Evolutionary conservation across 1,140 invertebrate genomes (phyloP), one percentile per base, ranked within the genome.

Genomic region (Himalopsyche phryganea): DNA sequence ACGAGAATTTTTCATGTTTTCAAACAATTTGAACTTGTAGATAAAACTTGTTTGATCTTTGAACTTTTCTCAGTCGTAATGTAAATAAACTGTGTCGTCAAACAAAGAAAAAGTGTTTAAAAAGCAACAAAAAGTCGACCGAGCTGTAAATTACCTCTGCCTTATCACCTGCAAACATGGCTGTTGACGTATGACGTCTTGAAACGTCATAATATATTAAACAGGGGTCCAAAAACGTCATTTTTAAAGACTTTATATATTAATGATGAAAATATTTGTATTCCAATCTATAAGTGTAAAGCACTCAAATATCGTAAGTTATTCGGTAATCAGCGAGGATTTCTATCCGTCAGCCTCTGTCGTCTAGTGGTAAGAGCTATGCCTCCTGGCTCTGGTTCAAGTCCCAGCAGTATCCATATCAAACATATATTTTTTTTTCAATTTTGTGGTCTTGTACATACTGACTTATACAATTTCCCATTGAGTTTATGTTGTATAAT

Each of bases 31-130:
- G 23, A 28, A 28, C 23, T 5, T 3, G 3, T 9, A 45, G 42
- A 45, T 10, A 10, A 17, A 11, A 11, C 44, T 47, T 54, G 35
- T 33, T 50, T 44, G 47, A 35, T 33, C 47, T 50, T 36, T 50
- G 47, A 38, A 44, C 54, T 32, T 41, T 19, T 48, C 40, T 32
- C 7, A 11, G 15, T 15, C 42, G 32, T 14, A 50, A 18, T 50
- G 38, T 56, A 48, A n/a, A n/a, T n/a, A n/a, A 20, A 49, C 53
- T 48, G 53, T 19, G 47, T 50, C 36, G 20, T 28, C 47, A 57
- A 57, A 57, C 54, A 57, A 57, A 50, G 46, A 33, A 36, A 38
- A 47, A n/a, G 20, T 48, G 35, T 55, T 56, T 49, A 32, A 57
- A 44, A 57, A 47, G 54, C 28, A 50, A 50, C 18, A 57, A 44